phyloP scores from a whole-genome alignment of 35 echinoderm and acorn worm genomes.

The Ophiothrix spiculata region DNA sequence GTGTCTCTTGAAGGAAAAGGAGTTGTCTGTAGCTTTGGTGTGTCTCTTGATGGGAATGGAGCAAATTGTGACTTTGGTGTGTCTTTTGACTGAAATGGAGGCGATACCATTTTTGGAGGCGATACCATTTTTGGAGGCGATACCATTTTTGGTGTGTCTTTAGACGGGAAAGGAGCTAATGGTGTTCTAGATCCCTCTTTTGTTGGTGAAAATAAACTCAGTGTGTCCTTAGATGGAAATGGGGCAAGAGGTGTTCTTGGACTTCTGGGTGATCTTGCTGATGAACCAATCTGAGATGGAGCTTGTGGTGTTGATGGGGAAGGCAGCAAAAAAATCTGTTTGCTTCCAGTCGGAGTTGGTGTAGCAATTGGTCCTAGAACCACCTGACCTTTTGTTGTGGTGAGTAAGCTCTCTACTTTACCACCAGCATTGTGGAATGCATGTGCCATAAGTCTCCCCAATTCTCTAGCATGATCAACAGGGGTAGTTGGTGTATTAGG shows the following conservation, averaged over 20 bases:
- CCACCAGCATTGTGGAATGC: constrained; percentile 98
- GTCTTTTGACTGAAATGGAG: background rate
- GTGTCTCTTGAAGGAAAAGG: background rate
- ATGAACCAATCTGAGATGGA: constrained; percentile 30
- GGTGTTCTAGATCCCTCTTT: background rate
- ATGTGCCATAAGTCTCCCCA: constrained; percentile 85
- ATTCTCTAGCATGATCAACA: constrained; percentile 81
- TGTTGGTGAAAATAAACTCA: background rate
- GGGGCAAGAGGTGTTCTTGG: constrained; percentile 11
- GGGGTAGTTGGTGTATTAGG: constrained; percentile 86
- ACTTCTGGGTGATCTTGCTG: background rate
- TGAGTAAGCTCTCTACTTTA: constrained; percentile 78
- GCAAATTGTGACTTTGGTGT: background rate
- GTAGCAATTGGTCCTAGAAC: constrained; percentile 96
- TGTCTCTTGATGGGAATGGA: background rate
- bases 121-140: background rate
- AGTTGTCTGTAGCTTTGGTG: background rate
- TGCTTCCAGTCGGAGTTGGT: constrained; percentile 72
- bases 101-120: background rate
- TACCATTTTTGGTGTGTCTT: background rate
- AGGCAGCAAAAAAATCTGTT: constrained; percentile 81
- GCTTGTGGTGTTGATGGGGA: constrained; percentile 80
- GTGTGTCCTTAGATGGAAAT: background rate
- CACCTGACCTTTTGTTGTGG: constrained; percentile 71
- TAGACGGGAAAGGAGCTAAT: background rate